phyloP scores from a whole-genome alignment of 2,888 invertebrate genomes.

The Synergus itoensis region DNA sequence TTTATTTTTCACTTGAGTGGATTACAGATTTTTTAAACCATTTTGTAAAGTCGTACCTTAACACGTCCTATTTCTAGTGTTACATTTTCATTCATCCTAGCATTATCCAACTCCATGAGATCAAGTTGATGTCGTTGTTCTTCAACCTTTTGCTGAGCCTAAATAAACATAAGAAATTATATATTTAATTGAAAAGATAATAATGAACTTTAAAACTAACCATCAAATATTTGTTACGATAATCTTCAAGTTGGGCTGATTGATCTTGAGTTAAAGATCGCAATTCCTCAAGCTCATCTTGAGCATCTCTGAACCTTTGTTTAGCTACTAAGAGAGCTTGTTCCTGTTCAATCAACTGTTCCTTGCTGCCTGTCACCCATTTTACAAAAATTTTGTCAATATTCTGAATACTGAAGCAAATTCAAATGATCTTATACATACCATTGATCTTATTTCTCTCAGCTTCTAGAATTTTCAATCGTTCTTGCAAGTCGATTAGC shows the following conservation, averaged over 20 bases:
- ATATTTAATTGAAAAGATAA: neutral
- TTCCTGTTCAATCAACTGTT: slow-evolving; percentile 83
- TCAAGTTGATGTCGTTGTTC: slow-evolving; percentile 85
- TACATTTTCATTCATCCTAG: slow-evolving; percentile 85
- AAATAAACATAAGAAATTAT: slow-evolving; percentile 55
- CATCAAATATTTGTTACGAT: slow-evolving; percentile 82
- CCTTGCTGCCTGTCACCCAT: slow-evolving; percentile 81
- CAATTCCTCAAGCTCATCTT: slow-evolving; percentile 82
- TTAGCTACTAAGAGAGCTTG: slow-evolving; percentile 80
- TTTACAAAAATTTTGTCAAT: neutral
- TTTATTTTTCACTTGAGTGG: neutral
- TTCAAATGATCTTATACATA: slow-evolving; percentile 23
- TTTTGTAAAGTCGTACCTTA: slow-evolving; percentile 75
- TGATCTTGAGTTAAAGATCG: slow-evolving; percentile 83
- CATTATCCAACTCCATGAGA: slow-evolving; percentile 86
- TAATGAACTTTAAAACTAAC: slow-evolving; percentile 49
- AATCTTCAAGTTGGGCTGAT: slow-evolving; percentile 84
- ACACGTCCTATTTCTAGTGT: slow-evolving; percentile 85
- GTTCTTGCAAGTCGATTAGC: slow-evolving; percentile 81
- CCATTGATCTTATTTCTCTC: slow-evolving; percentile 74
- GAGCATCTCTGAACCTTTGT: slow-evolving; percentile 80
- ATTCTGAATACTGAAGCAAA: neutral
- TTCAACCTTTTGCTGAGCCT: slow-evolving; percentile 86
- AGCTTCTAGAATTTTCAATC: slow-evolving; percentile 75
- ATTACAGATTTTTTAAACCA: neutral